phyloP scores from a whole-genome alignment of 53 echinoderm and acorn worm species.

The Actinopyga echinites region DNA sequence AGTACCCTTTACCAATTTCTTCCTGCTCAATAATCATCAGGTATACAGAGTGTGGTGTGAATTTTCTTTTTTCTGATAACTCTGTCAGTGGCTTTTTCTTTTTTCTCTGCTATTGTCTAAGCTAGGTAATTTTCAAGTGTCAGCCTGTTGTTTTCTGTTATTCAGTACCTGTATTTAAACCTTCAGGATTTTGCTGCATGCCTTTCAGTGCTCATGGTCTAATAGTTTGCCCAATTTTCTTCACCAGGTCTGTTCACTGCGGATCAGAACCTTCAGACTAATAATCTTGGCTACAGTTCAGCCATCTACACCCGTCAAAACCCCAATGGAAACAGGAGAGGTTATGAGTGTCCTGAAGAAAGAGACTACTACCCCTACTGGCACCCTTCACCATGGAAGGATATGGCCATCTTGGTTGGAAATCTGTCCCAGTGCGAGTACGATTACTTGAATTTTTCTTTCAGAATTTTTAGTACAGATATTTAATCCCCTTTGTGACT shows the following conservation, averaged over 20 bases:
- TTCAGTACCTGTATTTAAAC: too few species aligned
- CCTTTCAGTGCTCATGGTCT: too few species aligned
- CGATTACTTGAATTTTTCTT: slow-evolving; percentile 26
- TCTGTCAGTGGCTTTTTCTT: too few species aligned
- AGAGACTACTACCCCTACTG: slow-evolving; percentile 98
- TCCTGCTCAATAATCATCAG: not conserved
- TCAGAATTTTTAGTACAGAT: too few species aligned
- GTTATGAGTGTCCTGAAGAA: slow-evolving; percentile 96
- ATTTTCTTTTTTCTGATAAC: too few species aligned
- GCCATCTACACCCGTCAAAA: slow-evolving; percentile 95
- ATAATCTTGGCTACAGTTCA: slow-evolving; percentile 87
- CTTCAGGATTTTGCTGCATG: too few species aligned
- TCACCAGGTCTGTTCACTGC: slow-evolving; percentile 84
- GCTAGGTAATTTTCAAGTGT: too few species aligned
- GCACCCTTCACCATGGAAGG: slow-evolving; percentile 86
- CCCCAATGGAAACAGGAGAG: slow-evolving; percentile 85
- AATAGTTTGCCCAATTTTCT: not conserved
- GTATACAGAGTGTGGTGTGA: too few species aligned
- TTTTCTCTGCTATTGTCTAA: too few species aligned
- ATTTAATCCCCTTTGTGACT: too few species aligned
- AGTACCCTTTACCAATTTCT: not conserved
- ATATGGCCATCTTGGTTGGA: slow-evolving; percentile 85
- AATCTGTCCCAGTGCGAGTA: slow-evolving; percentile 81
- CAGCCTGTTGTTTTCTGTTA: too few species aligned
- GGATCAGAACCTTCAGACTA: slow-evolving; percentile 82